phyloP scores from a whole-genome alignment of 30 jellyfish, hydroid and myxozoan species.

The Turritopsis dohrnii region DNA sequence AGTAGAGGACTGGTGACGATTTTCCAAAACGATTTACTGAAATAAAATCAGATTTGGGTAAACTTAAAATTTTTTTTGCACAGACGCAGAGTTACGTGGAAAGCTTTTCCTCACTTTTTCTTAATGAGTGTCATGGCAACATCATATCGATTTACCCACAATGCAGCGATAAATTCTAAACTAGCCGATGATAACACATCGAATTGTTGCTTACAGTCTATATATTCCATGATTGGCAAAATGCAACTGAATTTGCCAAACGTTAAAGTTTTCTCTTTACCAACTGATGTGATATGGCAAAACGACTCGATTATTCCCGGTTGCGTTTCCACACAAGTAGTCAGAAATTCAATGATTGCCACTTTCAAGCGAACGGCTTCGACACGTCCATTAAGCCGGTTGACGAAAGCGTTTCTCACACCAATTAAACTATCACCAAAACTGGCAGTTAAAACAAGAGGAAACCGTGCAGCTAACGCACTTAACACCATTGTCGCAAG shows the following conservation, averaged over 20 bases:
- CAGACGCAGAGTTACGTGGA: neutral
- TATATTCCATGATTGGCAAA: conserved; percentile 34
- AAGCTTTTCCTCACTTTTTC: conserved; percentile 33
- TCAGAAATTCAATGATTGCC: conserved; percentile 74
- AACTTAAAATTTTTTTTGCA: neutral
- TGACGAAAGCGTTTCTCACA: conserved; percentile 48
- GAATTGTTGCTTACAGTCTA: conserved; percentile 28
- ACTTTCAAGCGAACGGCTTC: conserved; percentile 76
- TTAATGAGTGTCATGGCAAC: conserved; percentile 43
- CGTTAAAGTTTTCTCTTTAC: conserved; percentile 15
- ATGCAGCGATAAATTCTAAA: conserved; percentile 49
- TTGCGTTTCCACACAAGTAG: conserved; percentile 73
- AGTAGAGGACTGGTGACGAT: neutral
- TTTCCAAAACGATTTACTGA: conserved; percentile 12
- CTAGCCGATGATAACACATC: conserved; percentile 45
- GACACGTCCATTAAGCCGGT: conserved; percentile 41
- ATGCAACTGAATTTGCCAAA: conserved; percentile 55
- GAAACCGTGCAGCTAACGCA: conserved; percentile 21
- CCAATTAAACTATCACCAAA: conserved; percentile 52
- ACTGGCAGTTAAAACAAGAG: conserved; percentile 49
- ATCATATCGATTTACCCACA: conserved; percentile 70
- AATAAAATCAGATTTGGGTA: neutral
- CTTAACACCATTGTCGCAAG: conserved; percentile 63
- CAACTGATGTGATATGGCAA: conserved; percentile 30
- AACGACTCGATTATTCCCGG: conserved; percentile 84